A percentile compares a stretch with the other conserved stretches of the same genome.
phyloP scores from a whole-genome alignment of 2,797 vertebrate genomes.

The Phaenicophaeus curvirostris region DNA sequence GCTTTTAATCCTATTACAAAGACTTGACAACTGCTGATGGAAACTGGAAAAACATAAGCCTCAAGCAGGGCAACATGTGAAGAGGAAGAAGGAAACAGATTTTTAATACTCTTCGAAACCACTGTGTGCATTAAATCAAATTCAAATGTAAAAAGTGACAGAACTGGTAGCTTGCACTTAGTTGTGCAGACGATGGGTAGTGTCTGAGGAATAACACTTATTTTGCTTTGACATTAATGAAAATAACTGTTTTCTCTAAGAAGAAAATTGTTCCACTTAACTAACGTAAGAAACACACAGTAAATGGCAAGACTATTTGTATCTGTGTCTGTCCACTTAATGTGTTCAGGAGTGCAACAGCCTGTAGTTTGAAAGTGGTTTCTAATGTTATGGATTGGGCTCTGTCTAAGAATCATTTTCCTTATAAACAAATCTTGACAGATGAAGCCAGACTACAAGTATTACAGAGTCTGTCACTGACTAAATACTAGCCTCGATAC shows the following conservation, averaged over 20 bases:
- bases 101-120: slow-evolving; percentile 57
- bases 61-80: slow-evolving; percentile 60
- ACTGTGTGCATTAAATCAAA: slow-evolving; percentile 34
- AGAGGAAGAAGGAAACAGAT: slow-evolving; percentile 47
- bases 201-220: slow-evolving; percentile 34
- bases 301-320: slow-evolving; percentile 11
- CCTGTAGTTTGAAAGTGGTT: slow-evolving; percentile 54
- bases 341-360: not conserved
- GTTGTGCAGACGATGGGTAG: not conserved
- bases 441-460: slow-evolving; percentile 30
- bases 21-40: slow-evolving; percentile 45
- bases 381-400: slow-evolving; percentile 43
- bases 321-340: not conserved
- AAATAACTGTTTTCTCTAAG: slow-evolving; percentile 49
- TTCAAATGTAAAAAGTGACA: slow-evolving; percentile 35
- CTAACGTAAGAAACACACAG: slow-evolving; percentile 5
- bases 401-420: slow-evolving; percentile 50
- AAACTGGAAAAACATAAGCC: slow-evolving; percentile 63
- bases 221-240: slow-evolving; percentile 27
- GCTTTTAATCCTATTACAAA: slow-evolving; percentile 70
- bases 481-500: slow-evolving; percentile 35
- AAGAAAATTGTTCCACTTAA: slow-evolving; percentile 24
- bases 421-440: slow-evolving; percentile 63
- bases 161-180: slow-evolving; percentile 26
- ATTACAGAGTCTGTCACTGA: slow-evolving; percentile 62